These are phyloP conservation scores for Lasioglossum zephyrum DNA, from an alignment of 2,888 invertebrate genomes.

Conservation along the genomic window DNA sequence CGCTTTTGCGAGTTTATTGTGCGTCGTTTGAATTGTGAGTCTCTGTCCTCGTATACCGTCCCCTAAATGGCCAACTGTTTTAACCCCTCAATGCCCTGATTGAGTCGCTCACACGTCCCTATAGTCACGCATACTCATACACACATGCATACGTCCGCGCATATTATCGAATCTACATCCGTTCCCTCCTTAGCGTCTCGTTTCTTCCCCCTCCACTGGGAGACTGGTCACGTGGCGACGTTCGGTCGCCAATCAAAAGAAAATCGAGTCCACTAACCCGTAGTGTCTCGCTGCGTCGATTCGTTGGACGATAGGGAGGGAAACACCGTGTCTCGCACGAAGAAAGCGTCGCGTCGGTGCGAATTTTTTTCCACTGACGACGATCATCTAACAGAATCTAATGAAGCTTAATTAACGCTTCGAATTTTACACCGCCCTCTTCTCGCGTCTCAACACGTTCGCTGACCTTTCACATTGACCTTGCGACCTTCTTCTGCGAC, in stretches of 20 bases:
- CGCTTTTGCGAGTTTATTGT: slow-evolving; percentile 82
- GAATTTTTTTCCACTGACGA: background rate
- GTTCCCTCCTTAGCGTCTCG: background rate
- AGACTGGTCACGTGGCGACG: background rate
- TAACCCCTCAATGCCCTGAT: slow-evolving; percentile 17
- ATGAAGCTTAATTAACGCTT: background rate
- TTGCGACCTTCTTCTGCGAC: background rate
- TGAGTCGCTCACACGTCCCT: background rate
- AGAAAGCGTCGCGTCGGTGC: slow-evolving; percentile 1
- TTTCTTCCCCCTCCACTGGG: background rate
- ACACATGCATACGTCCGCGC: slow-evolving; percentile 1
- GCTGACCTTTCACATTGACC: background rate
- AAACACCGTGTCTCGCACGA: background rate
- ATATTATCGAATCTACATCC: background rate
- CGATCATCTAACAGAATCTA: slow-evolving; percentile 7
- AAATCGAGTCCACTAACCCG: background rate
- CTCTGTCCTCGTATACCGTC: slow-evolving; percentile 46
- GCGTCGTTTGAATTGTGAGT: slow-evolving; percentile 80
- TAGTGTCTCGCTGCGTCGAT: background rate
- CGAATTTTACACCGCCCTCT: background rate
- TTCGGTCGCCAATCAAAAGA: background rate
- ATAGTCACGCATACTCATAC: slow-evolving; percentile 1
- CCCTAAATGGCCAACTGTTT: slow-evolving; percentile 8
- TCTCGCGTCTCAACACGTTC: background rate
- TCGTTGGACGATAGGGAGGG: slow-evolving; percentile 1